Evolutionary conservation across 2,113 vertebrate species (phyloP), one percentile per base, ranked within the genome.

Genomic region (Eulemur rufifrons): DNA sequence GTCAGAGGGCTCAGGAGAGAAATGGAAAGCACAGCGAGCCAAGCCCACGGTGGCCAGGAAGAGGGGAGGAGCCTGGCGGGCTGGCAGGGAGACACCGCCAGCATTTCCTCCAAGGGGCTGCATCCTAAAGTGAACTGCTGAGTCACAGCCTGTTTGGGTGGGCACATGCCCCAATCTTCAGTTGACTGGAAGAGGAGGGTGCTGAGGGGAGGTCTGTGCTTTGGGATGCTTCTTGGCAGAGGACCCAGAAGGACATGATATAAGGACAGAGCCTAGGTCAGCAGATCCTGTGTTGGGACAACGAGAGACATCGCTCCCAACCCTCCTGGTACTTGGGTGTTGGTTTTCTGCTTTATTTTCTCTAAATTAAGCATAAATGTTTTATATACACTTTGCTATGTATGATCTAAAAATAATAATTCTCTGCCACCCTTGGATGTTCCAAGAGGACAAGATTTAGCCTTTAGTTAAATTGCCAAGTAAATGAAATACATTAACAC

Each of bases 351-450:
- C 39, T 56, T 82, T 80, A 39, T 47, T 71, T 94, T 88, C 84
- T 92, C 90, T 86, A 95, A 73, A 39, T 56, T 94, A 89, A 83
- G 42, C 47, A 61, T 64, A 88, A 74, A 85, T 21, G 14, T 74
- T 78, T 73, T 45, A 73, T 27, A 78, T 0, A 68, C 15, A 61
- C 63, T 78, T 91, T 88, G 45, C 73, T 71, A 54, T 14, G 32
- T 71, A 25, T 59, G 66, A 73, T 45, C 64, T 32, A 86, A 92
- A 93, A 95, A 56, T 77, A 89, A 61, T 56, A 92, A 71, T 56
- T 94, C 71, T 95, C 74, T 37, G 80, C 39, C 17, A 45, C 13
- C 59, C 83, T 47, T 71, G 21, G 45, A 87, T 54, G 10, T 93
- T 95, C 52, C 54, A 76, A 80, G 69, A 96, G 34, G 54, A 87